These are phyloP conservation scores for Thecophora atra DNA, from an alignment of 2,888 invertebrate species.

Conservation along the genomic window DNA sequence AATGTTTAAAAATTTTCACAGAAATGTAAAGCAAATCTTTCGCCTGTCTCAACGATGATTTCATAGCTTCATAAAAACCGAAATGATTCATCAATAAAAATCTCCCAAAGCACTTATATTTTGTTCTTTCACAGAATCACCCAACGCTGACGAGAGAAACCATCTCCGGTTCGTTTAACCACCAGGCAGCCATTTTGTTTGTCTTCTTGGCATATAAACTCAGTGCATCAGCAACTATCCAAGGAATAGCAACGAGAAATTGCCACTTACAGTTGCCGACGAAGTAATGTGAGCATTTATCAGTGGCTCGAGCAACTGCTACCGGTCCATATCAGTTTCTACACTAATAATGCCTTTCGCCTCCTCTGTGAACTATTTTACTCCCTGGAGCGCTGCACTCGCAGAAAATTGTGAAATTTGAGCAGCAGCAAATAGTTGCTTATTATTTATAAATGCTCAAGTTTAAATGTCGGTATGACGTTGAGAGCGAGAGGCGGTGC, in stretches of 20 bases:
- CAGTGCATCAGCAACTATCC: background rate
- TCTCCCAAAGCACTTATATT: too few species aligned
- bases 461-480: background rate
- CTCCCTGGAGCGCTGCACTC: background rate
- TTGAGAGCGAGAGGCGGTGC: background rate
- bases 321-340: background rate
- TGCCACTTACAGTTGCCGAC: slow-evolving; percentile 29
- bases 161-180: background rate
- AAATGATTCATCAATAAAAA: too few species aligned
- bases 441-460: slow-evolving; percentile 18
- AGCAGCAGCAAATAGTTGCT: slow-evolving; percentile 14
- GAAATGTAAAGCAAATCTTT: background rate
- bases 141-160: too few species aligned
- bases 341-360: background rate
- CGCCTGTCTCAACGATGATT: background rate
- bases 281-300: slow-evolving; percentile 35
- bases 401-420: background rate
- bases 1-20: background rate
- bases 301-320: slow-evolving; percentile 24
- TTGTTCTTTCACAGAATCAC: background rate
- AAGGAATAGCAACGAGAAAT: slow-evolving; percentile 30
- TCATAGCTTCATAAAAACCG: too few species aligned
- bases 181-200: slow-evolving; percentile 1
- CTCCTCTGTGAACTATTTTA: background rate
- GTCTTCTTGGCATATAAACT: slow-evolving; percentile 19